phyloP scores from a whole-genome alignment of 2,888 invertebrate genomes.

The Parascotia fuliginaria region DNA sequence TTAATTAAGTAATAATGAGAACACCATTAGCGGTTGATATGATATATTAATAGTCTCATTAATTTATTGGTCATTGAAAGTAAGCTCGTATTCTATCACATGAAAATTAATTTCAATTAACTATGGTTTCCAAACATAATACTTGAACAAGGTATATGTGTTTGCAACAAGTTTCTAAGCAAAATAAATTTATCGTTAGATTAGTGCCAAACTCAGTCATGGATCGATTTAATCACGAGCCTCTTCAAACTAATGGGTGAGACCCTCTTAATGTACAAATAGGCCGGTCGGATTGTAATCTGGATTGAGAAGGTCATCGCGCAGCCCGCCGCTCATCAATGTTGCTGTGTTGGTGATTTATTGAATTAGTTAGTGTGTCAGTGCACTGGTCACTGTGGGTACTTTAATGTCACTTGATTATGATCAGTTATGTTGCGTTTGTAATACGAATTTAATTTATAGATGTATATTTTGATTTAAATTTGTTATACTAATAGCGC shows the following conservation, averaged over 20 bases:
- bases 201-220: conserved; percentile 57
- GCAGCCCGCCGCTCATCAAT: conserved; percentile 35
- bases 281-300: conserved; percentile 61
- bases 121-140: conserved; percentile 12
- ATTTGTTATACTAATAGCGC: too few species aligned
- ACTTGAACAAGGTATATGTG: conserved; percentile 20
- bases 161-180: conserved; percentile 36
- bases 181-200: conserved; percentile 50
- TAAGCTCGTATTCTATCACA: conserved; percentile 1
- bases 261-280: conserved; percentile 61
- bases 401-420: too few species aligned
- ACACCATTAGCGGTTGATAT: too few species aligned
- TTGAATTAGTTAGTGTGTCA: conserved; percentile 22
- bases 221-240: conserved; percentile 56
- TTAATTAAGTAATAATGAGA: too few species aligned
- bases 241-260: conserved; percentile 64
- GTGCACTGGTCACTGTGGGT: too few species aligned
- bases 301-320: conserved; percentile 54
- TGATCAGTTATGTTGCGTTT: too few species aligned
- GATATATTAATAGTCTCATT: too few species aligned
- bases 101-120: conserved; percentile 16
- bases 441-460: too few species aligned
- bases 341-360: conserved; percentile 21
- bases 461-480: too few species aligned
- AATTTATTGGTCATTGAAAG: not conserved